These are phyloP conservation scores for Acronicta aceris DNA, from an alignment of 2,888 invertebrate genomes.

Conservation along the genomic window DNA sequence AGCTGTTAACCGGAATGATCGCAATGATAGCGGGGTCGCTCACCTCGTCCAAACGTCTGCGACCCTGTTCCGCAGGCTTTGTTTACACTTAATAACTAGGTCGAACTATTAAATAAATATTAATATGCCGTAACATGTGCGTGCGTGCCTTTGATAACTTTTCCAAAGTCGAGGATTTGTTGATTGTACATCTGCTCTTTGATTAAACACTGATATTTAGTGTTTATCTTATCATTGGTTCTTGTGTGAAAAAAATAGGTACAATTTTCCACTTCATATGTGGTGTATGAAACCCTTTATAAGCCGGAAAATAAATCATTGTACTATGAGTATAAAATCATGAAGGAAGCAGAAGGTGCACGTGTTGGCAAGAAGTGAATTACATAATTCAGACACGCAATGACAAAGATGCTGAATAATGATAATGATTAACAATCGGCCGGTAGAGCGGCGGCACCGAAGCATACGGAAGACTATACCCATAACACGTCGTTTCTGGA, in stretches of 20 bases:
- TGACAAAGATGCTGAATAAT: slow-evolving; percentile 52
- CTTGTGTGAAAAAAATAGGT: slow-evolving; percentile 18
- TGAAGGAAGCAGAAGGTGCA: slow-evolving; percentile 3
- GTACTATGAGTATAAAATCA: slow-evolving; percentile 4
- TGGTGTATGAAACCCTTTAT: not conserved
- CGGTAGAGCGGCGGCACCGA: slow-evolving; percentile 36
- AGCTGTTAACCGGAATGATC: slow-evolving; percentile 78
- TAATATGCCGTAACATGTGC: slow-evolving; percentile 13
- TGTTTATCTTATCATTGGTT: slow-evolving; percentile 26
- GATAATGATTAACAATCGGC: slow-evolving; percentile 26
- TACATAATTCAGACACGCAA: slow-evolving; percentile 51
- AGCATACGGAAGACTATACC: slow-evolving; percentile 42
- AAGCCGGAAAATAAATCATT: not conserved
- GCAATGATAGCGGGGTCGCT: slow-evolving; percentile 79
- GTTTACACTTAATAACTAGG: slow-evolving; percentile 74
- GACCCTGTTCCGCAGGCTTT: slow-evolving; percentile 78
- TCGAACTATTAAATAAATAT: slow-evolving; percentile 59
- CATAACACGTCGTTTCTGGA: slow-evolving; percentile 26
- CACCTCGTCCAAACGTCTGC: slow-evolving; percentile 81
- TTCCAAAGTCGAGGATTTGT: not conserved
- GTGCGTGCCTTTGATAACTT: slow-evolving; percentile 15
- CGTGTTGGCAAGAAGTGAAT: slow-evolving; percentile 47
- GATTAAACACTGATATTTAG: slow-evolving; percentile 23
- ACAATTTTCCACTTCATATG: slow-evolving; percentile 22
- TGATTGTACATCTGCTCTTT: not conserved